These are phyloP conservation scores for Eupelmus urozonus DNA, from an alignment of 2,888 invertebrate species.

Conservation along the genomic window DNA sequence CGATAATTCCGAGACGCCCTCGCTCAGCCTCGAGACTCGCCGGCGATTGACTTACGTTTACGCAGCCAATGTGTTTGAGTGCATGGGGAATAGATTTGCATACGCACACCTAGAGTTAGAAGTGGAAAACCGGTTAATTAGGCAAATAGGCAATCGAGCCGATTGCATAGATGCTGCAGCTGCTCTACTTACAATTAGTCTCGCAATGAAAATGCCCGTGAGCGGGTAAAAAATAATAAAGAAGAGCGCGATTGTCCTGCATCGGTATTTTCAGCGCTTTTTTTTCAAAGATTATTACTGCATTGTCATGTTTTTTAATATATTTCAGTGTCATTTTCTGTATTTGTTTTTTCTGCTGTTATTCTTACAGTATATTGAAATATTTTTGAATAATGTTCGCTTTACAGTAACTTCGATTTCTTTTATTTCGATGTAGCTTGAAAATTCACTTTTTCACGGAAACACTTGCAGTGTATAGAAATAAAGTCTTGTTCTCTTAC, in stretches of 20 bases:
- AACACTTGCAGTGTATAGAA: too few species aligned
- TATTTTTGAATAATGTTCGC: too few species aligned
- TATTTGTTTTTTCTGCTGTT: too few species aligned
- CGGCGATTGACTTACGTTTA: neutral
- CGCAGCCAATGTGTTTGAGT: constrained; percentile 6
- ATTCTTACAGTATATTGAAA: too few species aligned
- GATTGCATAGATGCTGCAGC: constrained; percentile 15
- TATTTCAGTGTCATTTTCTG: too few species aligned
- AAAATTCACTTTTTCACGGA: too few species aligned
- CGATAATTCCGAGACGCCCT: too few species aligned
- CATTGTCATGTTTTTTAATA: too few species aligned
- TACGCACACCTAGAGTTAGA: neutral
- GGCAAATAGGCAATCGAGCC: constrained; percentile 32
- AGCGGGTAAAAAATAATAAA: neutral
- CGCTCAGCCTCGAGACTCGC: neutral
- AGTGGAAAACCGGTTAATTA: constrained; percentile 25
- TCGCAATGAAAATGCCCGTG: constrained; percentile 1
- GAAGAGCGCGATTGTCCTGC: constrained; percentile 2
- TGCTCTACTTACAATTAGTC: constrained; percentile 17
- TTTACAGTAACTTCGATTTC: neutral
- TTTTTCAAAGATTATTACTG: too few species aligned
- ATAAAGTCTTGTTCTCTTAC: too few species aligned
- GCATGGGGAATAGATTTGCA: constrained; percentile 9
- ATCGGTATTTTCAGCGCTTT: neutral
- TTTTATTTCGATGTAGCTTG: neutral